Base-by-base conservation (phyloP, 1,140 invertebrate genomes). In the Leptestheria dahalacensis region DNA sequence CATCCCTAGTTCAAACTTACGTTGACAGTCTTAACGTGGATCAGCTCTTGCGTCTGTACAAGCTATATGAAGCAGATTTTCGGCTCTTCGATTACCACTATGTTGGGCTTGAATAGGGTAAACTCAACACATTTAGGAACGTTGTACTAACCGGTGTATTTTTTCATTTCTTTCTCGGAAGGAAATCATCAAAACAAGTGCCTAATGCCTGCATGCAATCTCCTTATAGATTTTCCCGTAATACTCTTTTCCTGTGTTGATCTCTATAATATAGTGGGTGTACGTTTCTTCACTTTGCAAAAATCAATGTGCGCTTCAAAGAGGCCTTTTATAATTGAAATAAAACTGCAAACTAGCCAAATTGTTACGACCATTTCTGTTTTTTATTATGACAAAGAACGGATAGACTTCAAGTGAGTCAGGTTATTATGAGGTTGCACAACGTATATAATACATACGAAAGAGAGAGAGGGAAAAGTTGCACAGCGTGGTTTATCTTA, bases 51-150 rank as follows among this genome's bases (percentile, higher is more conserved):
- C 76, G 79, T 62, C 72, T 91, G 53, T 84, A 83, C 67, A 76
- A 84, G 65, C 72, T 87, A 12, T 92, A 91, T 67, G 77, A 79
- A 66, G 72, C 81, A 59, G 89, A 92, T 71, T 86, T 89, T 68
- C 79, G 79, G 67, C 71, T 91, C 61, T 92, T 91, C 65, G 82
- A 83, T 63, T 92, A 92, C 48, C 57, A 64, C 24, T 64, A 25
- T 20, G 47, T 24, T 24, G 56, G 41, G 4, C 20, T 56, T 2
- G 60, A 61, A 15, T 48, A 61, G 15, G 6, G 15, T 9, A 41
- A 41, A 41, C 6, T 41, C 15, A 41, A n/a, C n/a, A n/a, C n/a
- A n/a, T n/a, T n/a, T n/a, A n/a, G n/a, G n/a, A n/a, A n/a, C n/a
- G n/a, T 15, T 41, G 6, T 41, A 41, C 33, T 41, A 41, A 41